Base-by-base conservation (phyloP, 2,797 vertebrate genomes). In the Morus bassanus region DNA sequence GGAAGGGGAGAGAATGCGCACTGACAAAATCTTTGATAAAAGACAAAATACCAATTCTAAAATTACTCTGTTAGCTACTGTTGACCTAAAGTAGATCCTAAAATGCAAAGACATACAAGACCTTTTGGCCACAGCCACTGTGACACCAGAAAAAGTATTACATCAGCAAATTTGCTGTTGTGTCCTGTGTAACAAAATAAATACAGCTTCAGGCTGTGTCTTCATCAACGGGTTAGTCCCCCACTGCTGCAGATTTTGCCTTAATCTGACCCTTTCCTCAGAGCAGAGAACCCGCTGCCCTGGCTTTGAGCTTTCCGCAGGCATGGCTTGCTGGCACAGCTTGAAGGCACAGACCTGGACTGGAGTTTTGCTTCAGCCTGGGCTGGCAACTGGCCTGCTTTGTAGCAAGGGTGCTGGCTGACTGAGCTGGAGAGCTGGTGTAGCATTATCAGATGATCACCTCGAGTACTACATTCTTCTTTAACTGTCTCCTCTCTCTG, bases 391-490 rank as follows among this genome's bases (percentile, higher is more conserved):
- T 33, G 64, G 33, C n/a, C 61, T 11, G 17, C 63, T 33, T 9
- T 25, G 54, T 21, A 33, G 53, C 18, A 3, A 4, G 30, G 35
- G 24, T 28, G 63, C 17, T 31, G 43, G 28, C 64, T 22, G 43
- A 3, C 21, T 28, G 56, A 13, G 51, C 30, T 4, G 18, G 21
- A 23, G 82, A 13, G 59, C 51, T 18, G 50, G 9, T 3, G 13
- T 5, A 13, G 68, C 51, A 2, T 9, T 17, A 1, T 3, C 2
- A 9, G 27, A 3, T 31, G 5, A 13, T 19, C 25, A 23, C 27
- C 56, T 53, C 2, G 3, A 30, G 18, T 10, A 3, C 28, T 7
- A 4, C 7, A 0, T 43, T 45, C 27, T 31, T 12, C 3, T 46
- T 30, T 18, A 25, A 39, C 46, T 5, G 18, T 39, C 18, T 27